phyloP scores from a whole-genome alignment of 2,888 invertebrate genomes.

The Apodemia zela region DNA sequence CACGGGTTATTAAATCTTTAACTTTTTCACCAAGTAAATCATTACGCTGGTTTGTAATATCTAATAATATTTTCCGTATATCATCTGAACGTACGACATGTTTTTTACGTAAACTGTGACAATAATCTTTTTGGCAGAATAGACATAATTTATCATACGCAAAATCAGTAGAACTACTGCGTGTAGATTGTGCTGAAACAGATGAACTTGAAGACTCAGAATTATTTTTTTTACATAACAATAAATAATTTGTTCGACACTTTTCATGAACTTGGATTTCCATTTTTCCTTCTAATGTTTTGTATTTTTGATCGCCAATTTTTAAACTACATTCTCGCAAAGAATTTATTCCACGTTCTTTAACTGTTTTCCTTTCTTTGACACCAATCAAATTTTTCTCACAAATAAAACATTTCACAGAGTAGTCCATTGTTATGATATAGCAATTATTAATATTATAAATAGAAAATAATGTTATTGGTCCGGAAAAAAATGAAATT shows the following conservation, averaged over 20 bases:
- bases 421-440: constrained; percentile 4
- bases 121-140: constrained; percentile 4
- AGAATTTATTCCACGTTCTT: neutral
- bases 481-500: neutral
- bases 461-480: neutral
- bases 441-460: neutral
- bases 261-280: constrained; percentile 16
- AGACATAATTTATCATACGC: neutral
- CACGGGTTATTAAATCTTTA: neutral
- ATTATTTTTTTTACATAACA: neutral
- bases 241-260: constrained; percentile 2
- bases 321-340: constrained; percentile 1
- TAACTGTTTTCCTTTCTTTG: neutral
- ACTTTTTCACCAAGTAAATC: neutral
- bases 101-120: neutral
- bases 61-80: neutral
- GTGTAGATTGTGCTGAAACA: neutral
- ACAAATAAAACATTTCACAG: constrained; percentile 11
- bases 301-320: constrained; percentile 1
- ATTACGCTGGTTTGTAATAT: neutral
- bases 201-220: neutral
- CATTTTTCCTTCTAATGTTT: neutral
- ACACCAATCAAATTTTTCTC: constrained; percentile 1
- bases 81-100: neutral
- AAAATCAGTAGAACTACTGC: neutral